Evolutionary conservation across 2,113 vertebrate species (phyloP), one percentile per base, ranked within the genome.

Genomic region (Rana temporaria): DNA sequence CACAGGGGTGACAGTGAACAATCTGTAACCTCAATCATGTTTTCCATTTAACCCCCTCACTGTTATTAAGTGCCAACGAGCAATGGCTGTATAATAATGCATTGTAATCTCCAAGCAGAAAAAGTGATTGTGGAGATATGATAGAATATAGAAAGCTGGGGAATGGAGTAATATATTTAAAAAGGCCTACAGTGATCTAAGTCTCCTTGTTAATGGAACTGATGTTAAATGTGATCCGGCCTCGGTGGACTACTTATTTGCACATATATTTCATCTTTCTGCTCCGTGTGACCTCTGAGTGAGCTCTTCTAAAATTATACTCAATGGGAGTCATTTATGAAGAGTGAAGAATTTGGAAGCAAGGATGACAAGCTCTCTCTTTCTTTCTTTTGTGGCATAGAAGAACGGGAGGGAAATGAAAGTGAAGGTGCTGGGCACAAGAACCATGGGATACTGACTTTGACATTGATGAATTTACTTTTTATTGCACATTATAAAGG

Each of bases 11-110:
- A 62, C 56, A 74, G 26, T 34, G 20, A 24, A 24, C 30, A 75
- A 62, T 42, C 20, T 60, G 55, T 62, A 60, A 75, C 56, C 72
- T 75, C 72, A 75, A 75, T 75, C 72, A 38, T 30, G 59, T 24
- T 42, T 60, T 18, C 14, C 56, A 22, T 15, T 62, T 75, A 75
- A 42, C 56, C 56, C n/a, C 14, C 42, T 62, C 30, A 63, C 24
- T 24, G 60, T 75, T 17, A 42, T 17, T 75, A 59, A 38, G 71
- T 22, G 11, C 72, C n/a, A 2, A 75, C 56, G 60, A 34, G 53
- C 53, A 14, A 57, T 59, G 30, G 70, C 57, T 74, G 19, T 59
- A 56, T 3, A 57, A 60, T 38, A 60, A 48, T 48, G 42, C 42
- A 48, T 48, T 48, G 12, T 48, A 48, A 48, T 60, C 26, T 16